Conservation (phyloP, 2,113 vertebrate species). For the Melanocharis versteri region DNA sequence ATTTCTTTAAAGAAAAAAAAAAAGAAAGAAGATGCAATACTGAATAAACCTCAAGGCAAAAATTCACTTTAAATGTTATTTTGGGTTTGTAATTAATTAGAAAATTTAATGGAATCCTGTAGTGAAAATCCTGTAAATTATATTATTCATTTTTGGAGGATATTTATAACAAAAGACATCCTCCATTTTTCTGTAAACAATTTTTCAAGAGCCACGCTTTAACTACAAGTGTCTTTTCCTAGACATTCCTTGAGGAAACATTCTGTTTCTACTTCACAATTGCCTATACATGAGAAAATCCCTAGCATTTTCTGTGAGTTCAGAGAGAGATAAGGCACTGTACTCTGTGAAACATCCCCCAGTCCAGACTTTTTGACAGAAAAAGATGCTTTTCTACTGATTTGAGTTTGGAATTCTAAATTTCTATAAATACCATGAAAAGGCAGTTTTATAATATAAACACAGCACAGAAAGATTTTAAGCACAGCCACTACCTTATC, state of each 20-base stretch:
- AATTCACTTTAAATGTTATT: background rate
- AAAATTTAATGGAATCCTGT: background rate
- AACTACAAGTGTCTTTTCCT: background rate
- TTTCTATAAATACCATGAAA: background rate
- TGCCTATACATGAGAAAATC: background rate
- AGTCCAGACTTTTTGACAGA: background rate
- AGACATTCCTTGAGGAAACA: background rate
- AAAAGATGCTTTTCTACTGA: background rate
- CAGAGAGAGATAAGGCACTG: background rate
- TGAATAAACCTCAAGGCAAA: background rate
- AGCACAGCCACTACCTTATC: background rate
- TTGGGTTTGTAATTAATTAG: background rate
- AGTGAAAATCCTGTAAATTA: background rate
- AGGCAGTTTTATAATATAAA: background rate
- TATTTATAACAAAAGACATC: background rate
- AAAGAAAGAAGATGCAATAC: background rate
- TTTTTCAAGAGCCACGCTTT: background rate
- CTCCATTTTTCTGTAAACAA: background rate
- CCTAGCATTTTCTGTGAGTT: background rate
- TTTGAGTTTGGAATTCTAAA: background rate
- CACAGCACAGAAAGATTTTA: background rate
- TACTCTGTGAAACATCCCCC: background rate
- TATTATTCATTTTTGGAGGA: background rate
- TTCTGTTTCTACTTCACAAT: background rate
- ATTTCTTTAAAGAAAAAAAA: background rate